Evolutionary conservation across 2,797 vertebrate species (phyloP).

Genomic region (Spinus olivaceus): DNA sequence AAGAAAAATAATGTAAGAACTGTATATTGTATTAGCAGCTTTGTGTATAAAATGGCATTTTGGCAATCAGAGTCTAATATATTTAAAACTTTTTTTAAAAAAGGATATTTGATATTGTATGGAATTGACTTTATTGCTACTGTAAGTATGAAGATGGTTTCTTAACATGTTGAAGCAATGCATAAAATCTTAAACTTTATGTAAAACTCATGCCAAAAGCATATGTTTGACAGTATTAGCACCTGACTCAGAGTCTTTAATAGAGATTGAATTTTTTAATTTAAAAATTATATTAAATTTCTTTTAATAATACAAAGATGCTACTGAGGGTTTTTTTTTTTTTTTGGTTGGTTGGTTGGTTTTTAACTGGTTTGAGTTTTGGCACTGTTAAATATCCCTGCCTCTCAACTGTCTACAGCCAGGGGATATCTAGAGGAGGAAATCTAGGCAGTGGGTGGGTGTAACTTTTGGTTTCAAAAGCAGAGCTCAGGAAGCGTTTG

Average conservation of each 20-base stretch:
- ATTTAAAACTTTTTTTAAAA: conserved; percentile 76
- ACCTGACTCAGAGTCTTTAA: conserved; percentile 68
- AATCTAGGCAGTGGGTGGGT: accelerated
- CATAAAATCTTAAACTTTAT: conserved; percentile 3
- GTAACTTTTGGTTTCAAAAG: background rate
- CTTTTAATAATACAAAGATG: conserved; percentile 75
- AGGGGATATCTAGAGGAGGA: too few relatives aligned
- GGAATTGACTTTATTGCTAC: conserved; percentile 66
- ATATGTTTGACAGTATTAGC: conserved; percentile 73
- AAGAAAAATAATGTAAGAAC: conserved; percentile 63
- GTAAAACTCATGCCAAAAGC: conserved; percentile 64
- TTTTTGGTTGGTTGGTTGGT: background rate
- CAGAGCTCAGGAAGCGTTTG: background rate
- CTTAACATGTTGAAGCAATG: conserved; percentile 45
- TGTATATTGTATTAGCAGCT: conserved; percentile 79
- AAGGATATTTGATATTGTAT: conserved; percentile 78
- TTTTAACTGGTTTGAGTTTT: background rate
- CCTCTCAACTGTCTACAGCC: accelerated
- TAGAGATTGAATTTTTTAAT: conserved; percentile 72
- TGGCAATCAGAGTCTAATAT: conserved; percentile 81
- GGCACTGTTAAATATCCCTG: background rate
- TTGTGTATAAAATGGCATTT: conserved; percentile 76
- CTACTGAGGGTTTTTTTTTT: too few relatives aligned
- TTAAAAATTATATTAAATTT: conserved; percentile 78
- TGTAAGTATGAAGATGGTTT: conserved; percentile 63